phyloP scores from a whole-genome alignment of 2,113 vertebrate species.

The Pionites leucogaster region DNA sequence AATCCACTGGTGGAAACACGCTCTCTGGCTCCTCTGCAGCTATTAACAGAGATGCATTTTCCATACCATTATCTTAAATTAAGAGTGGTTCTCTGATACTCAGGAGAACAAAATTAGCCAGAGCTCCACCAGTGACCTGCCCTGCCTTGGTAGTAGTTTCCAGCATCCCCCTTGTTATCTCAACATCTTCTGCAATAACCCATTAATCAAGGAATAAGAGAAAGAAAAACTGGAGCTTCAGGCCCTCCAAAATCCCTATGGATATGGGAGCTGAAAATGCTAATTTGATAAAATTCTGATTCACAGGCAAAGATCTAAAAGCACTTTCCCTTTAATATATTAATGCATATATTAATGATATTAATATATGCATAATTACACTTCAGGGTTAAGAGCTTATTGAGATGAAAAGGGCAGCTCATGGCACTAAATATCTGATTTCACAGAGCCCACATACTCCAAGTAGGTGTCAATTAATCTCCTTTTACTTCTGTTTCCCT shows the following conservation, averaged over 20 bases:
- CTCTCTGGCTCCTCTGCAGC: neutral
- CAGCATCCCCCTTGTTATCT: neutral
- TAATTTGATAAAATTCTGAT: neutral
- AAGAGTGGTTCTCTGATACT: neutral
- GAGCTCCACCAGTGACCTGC: neutral
- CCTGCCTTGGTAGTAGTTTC: neutral
- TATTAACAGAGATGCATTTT: neutral
- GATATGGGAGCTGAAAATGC: neutral
- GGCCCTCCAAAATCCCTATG: neutral
- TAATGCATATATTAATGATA: neutral
- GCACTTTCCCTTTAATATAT: neutral
- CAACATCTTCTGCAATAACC: neutral
- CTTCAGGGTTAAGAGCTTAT: neutral
- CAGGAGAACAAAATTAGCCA: neutral
- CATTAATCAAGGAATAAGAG: neutral
- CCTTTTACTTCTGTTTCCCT: neutral
- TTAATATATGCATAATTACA: neutral
- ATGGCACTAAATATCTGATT: neutral
- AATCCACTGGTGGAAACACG: neutral
- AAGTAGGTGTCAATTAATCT: neutral
- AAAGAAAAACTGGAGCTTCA: neutral
- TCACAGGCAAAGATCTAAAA: neutral
- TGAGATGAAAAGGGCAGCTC: neutral
- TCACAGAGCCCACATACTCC: neutral
- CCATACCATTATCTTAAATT: neutral